phyloP scores from a whole-genome alignment of 2,113 vertebrate genomes.

The Apteryx mantelli region DNA sequence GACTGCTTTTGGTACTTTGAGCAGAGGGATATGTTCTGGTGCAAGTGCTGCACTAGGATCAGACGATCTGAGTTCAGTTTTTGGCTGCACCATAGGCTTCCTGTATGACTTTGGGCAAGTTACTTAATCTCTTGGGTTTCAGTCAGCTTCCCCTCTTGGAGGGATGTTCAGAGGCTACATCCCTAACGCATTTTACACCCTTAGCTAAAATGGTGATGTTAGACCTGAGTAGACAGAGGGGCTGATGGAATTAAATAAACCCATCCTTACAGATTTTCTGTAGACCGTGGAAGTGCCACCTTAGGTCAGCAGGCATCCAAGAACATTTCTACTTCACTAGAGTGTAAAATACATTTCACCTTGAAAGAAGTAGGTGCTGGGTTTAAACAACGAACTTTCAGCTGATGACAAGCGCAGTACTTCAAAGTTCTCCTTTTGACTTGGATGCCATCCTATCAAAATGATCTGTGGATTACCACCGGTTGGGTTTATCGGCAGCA shows the following conservation, averaged over 20 bases:
- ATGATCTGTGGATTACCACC: constrained; percentile 29
- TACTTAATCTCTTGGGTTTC: neutral
- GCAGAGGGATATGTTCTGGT: neutral
- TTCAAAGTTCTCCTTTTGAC: constrained; percentile 16
- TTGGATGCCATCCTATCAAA: neutral
- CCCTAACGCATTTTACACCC: neutral
- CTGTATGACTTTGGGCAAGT: neutral
- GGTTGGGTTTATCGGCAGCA: constrained; percentile 25
- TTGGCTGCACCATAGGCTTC: neutral
- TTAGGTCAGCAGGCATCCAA: accelerated
- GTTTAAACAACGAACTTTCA: neutral
- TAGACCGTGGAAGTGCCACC: neutral
- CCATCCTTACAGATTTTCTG: neutral
- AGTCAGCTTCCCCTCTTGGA: neutral
- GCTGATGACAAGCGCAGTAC: neutral
- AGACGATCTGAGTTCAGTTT: neutral
- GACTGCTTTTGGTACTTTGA: neutral
- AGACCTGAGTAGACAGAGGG: neutral
- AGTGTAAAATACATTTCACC: neutral
- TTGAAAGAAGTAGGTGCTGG: neutral
- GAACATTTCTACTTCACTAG: accelerated
- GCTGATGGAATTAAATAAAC: neutral
- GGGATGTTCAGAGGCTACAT: too few species aligned
- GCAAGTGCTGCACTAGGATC: neutral
- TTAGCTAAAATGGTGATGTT: neutral